Evolutionary conservation across 2,113 vertebrate species (phyloP).

Genomic region (Tetrax tetrax): DNA sequence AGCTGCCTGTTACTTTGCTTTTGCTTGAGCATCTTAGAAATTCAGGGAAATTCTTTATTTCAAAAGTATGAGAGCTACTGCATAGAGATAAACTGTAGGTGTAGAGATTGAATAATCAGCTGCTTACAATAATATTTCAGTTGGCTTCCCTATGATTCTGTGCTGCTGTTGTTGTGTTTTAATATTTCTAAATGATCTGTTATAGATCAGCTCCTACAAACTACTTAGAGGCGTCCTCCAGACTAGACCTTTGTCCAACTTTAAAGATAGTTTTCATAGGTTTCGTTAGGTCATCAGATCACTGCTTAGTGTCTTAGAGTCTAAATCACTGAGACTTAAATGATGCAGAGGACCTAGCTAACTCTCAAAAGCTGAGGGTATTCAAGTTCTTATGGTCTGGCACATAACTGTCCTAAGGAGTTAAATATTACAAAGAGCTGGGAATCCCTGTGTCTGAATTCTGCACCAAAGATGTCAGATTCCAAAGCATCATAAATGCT

Average conservation of each 20-base stretch:
- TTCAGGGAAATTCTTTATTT: neutral
- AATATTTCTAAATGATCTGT: neutral
- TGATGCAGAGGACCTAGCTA: neutral
- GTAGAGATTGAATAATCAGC: neutral
- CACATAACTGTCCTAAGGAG: neutral
- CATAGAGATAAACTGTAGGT: neutral
- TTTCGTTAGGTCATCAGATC: neutral
- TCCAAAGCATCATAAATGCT: neutral
- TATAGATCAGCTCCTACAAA: neutral
- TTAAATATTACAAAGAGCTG: neutral
- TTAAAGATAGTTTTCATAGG: neutral
- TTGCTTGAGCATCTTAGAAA: neutral
- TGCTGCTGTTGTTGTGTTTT: neutral
- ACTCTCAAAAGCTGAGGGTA: neutral
- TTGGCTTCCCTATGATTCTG: neutral
- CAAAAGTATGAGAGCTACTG: neutral
- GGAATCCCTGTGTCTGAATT: neutral
- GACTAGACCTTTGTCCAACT: neutral
- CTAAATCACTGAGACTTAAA: neutral
- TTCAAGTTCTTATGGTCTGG: neutral
- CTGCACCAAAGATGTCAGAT: neutral
- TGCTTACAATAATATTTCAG: neutral
- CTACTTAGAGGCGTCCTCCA: neutral
- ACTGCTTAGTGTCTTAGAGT: neutral
- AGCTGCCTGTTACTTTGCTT: neutral